Evolutionary conservation across 2,797 vertebrate species (phyloP).

Genomic region (Anguilla anguilla): DNA sequence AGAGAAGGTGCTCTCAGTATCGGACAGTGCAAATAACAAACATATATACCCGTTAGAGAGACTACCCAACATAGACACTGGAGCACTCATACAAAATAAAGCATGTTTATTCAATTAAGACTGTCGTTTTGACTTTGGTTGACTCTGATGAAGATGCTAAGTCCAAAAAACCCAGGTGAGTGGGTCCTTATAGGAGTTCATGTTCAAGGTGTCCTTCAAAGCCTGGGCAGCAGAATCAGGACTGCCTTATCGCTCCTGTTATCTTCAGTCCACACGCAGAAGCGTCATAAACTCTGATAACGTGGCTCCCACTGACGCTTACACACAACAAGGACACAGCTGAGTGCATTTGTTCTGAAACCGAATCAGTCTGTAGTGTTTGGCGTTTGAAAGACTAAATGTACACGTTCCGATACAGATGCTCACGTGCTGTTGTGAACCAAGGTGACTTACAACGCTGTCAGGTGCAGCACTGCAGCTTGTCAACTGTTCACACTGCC

Average conservation of each 20-base stretch:
- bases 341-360: constrained; percentile 33
- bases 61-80: too few species aligned
- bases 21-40: too few species aligned
- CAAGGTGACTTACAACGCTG: not conserved
- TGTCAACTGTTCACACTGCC: not conserved
- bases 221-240: constrained; percentile 28
- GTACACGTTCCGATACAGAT: not conserved
- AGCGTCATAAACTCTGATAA: not conserved
- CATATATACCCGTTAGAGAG: too few species aligned
- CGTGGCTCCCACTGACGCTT: not conserved
- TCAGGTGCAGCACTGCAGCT: not conserved
- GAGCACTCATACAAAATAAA: too few species aligned
- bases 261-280: constrained; percentile 39
- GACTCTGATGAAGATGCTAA: too few species aligned
- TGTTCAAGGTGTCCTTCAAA: constrained; percentile 43
- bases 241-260: constrained; percentile 44
- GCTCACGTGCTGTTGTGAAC: not conserved
- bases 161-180: not conserved
- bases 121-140: too few species aligned
- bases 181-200: not conserved
- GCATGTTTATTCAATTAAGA: too few species aligned
- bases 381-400: not conserved
- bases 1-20: too few species aligned
- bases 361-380: not conserved
- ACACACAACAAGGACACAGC: constrained; percentile 42